Evolutionary conservation across 1,140 invertebrate species (phyloP).

Genomic region (Tribolium castaneum): DNA sequence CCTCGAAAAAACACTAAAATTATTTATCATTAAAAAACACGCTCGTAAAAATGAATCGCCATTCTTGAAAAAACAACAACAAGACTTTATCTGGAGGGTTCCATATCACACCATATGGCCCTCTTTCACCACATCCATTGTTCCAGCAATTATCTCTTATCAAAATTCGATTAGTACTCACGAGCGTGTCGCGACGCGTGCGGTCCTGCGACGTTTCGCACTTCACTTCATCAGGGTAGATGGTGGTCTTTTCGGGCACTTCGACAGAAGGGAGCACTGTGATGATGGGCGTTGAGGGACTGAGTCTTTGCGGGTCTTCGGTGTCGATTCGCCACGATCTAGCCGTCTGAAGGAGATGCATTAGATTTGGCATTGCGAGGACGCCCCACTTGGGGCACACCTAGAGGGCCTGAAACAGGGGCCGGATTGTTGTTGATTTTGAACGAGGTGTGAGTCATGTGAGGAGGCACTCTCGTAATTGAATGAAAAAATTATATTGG

Average conservation of each 20-base stretch:
- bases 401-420: not conserved
- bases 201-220: not conserved
- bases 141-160: not conserved
- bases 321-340: conserved; percentile 55
- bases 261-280: conserved; percentile 52
- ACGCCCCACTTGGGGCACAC: not conserved
- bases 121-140: not conserved
- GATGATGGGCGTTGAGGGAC: conserved; percentile 56
- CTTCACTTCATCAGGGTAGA: conserved; percentile 1
- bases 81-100: conserved; percentile 4
- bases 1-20: not conserved
- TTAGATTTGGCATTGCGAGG: conserved; percentile 51
- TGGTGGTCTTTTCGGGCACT: conserved; percentile 28
- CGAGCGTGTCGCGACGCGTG: not conserved
- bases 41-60: conserved; percentile 1
- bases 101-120: conserved; percentile 6
- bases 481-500: conserved; percentile 10
- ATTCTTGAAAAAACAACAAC: not conserved
- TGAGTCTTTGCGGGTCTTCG: conserved; percentile 38
- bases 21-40: not conserved
- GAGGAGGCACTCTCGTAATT: not conserved
- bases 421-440: not conserved
- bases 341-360: conserved; percentile 51
- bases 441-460: not conserved
- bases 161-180: conserved; percentile 2